Conservation (phyloP, 1,140 invertebrate species). For the Stenopsyche tienmushanensis region DNA sequence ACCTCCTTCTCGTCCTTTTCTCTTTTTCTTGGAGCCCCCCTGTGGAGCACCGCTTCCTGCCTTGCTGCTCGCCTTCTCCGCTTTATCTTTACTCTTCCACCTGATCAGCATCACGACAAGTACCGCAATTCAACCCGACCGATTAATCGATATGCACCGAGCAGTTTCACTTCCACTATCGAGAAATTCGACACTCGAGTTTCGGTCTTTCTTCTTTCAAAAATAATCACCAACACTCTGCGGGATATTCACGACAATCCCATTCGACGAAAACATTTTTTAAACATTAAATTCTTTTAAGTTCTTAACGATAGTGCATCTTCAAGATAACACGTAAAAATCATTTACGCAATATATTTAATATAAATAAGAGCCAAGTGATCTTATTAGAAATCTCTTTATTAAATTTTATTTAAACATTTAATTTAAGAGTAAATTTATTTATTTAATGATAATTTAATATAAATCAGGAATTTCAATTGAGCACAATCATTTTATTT, state of each 20-base stretch:
- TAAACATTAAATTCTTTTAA: too few relatives aligned
- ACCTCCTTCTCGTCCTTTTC: slow-evolving; percentile 40
- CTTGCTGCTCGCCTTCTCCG: slow-evolving; percentile 32
- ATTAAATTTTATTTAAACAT: too few relatives aligned
- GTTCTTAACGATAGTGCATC: neutral
- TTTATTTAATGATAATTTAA: too few relatives aligned
- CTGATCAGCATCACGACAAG: slow-evolving; percentile 35
- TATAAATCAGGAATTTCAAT: too few relatives aligned
- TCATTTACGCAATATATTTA: too few relatives aligned
- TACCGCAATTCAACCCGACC: neutral
- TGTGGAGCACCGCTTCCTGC: slow-evolving; percentile 26
- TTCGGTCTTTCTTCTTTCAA: neutral
- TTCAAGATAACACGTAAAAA: neutral
- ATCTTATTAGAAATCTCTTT: too few relatives aligned
- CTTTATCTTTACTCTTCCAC: slow-evolving; percentile 42
- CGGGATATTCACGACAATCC: neutral
- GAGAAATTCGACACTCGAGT: neutral
- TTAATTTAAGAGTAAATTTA: too few relatives aligned
- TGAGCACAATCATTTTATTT: too few relatives aligned
- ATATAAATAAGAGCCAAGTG: too few relatives aligned
- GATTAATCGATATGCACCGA: too few relatives aligned
- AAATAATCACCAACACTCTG: neutral
- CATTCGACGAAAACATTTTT: too few relatives aligned
- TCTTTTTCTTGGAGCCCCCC: slow-evolving; percentile 38
- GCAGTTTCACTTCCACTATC: neutral